Base-by-base conservation (phyloP, 2,888 invertebrate genomes). In the Zaprionus obscuricornis region DNA sequence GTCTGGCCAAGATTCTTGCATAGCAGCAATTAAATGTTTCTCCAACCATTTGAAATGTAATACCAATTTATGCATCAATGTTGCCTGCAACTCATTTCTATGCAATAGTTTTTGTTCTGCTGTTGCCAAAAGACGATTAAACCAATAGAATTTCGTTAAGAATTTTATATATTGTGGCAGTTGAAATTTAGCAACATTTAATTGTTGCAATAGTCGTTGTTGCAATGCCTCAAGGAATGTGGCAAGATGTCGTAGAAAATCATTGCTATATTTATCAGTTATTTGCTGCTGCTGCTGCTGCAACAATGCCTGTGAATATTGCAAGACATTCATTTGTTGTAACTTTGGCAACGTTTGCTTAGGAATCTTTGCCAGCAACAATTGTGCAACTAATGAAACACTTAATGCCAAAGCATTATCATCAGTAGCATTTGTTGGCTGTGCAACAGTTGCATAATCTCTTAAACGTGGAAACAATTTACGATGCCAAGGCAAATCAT, bases 11-110 rank as follows among this genome's bases (percentile, higher is more conserved):
- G 65, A 24, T 2, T 71, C 52, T 1, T 71, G 71, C 3, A 82
- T 8, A 0, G 63, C 57, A 10, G 56, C 84, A 1, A 94, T 79
- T 16, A 93, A 89, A 88, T 93, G 91, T 85, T 96, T 96, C 11
- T 92, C 89, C 26, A 96, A 87, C 96, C 96, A 96, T 88, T 93
- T 94, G 75, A 93, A 94, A 85, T 96, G 95, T 7, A 95, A 91
- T 66, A 92, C 91, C 0, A 96, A 82, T 43, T 93, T 91, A n/a
- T 93, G 92, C 31, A 93, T 89, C 1, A 93, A 89, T 58, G 93
- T 92, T 42, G 92, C 90, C 60, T 91, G 90, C 31, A 92, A 69
- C 66, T 91, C 86, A 67, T 88, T 89, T 14, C 82, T 52, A 4
- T 75, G 55, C 8, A 88, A 83, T 1, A 90, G 47, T 8, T 86